Evolutionary conservation across 2,888 invertebrate species (phyloP), one percentile per base, ranked within the genome.

Genomic region (Coleophora flavipennella): DNA sequence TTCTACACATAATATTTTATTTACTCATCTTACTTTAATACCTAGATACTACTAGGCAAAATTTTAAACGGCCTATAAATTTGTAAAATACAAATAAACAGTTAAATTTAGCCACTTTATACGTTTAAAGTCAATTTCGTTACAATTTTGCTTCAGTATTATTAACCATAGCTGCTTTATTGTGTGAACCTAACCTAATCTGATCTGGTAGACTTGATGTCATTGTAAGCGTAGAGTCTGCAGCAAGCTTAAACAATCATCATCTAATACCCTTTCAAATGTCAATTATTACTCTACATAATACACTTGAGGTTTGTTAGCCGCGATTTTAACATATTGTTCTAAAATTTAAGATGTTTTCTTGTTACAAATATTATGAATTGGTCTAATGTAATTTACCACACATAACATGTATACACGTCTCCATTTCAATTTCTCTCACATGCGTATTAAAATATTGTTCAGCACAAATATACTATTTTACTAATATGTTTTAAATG

Each of bases 201-300:
- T 54, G 55, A 63, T 48, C 53, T 62, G n/a, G n/a, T n/a, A 67
- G 58, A 55, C 57, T 50, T 62, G 53, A 58, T 60, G 52, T 55
- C 49, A 58, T 51, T 63, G 55, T 64, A 60, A 64, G 68, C 66
- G 73, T 79, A 78, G 73, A 72, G 65, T 67, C 78, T 75, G 78
- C 78, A 78, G 78, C 72, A 63, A 61, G 77, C 80, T 79, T 80
- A 52, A 67, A 63, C 70, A 59, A 65, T 76, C 79, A 83, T 76
- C 51, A 64, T 80, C 80, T 81, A 78, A 81, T 80, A 65, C 55
- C 55, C 33, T 62, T 65, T 53, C 58, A 56, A 54, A 51, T 63
- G 50, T 57, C 53, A 59, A 59, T 65, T n/a, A n/a, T n/a, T 73
- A 76, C 75, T 72, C 64, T 65, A 79, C 75, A 77, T 65, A 64